A percentile compares a stretch with the other conserved stretches of the same genome.
Evolutionary conservation across 2,797 vertebrate species (phyloP).

Genomic region (Pempheris klunzingeri): DNA sequence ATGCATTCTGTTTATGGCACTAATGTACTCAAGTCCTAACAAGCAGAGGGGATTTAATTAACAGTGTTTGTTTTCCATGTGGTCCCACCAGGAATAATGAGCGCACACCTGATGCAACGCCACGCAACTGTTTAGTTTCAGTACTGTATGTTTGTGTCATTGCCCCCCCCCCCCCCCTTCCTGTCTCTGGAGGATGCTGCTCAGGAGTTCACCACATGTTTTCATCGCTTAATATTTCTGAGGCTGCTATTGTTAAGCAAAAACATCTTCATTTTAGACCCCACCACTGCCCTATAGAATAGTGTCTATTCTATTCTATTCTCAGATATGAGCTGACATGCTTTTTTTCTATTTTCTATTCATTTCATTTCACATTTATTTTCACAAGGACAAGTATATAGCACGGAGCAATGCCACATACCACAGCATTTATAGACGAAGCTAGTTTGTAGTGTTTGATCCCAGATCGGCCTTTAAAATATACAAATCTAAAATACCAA

Average conservation of each 20-base stretch:
- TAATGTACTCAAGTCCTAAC: constrained; percentile 74
- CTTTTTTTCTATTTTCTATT: too few relatives aligned
- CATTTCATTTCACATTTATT: not conserved
- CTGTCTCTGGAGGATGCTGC: constrained; percentile 28
- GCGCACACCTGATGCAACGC: constrained; percentile 87
- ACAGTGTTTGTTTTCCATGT: constrained; percentile 86
- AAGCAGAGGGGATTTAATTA: constrained; percentile 89
- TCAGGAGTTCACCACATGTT: constrained; percentile 40
- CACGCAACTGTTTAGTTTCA: constrained; percentile 82
- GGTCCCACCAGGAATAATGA: constrained; percentile 78
- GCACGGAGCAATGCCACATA: too few relatives aligned
- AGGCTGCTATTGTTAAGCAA: not conserved
- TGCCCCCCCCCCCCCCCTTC: constrained; percentile 48
- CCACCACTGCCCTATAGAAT: not conserved
- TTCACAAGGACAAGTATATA: not conserved
- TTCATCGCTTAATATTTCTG: constrained; percentile 35
- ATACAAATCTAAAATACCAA: constrained; percentile 24
- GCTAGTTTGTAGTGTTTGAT: not conserved
- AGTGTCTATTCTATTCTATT: too few relatives aligned
- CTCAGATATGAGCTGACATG: too few relatives aligned
- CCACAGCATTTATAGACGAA: not conserved
- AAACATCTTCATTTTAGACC: not conserved
- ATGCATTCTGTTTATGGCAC: constrained; percentile 47
- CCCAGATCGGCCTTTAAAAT: not conserved
- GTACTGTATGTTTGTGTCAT: constrained; percentile 71